These are phyloP conservation scores for Nasonia vitripennis DNA, from an alignment of 1,140 invertebrate genomes.

Conservation along the genomic window DNA sequence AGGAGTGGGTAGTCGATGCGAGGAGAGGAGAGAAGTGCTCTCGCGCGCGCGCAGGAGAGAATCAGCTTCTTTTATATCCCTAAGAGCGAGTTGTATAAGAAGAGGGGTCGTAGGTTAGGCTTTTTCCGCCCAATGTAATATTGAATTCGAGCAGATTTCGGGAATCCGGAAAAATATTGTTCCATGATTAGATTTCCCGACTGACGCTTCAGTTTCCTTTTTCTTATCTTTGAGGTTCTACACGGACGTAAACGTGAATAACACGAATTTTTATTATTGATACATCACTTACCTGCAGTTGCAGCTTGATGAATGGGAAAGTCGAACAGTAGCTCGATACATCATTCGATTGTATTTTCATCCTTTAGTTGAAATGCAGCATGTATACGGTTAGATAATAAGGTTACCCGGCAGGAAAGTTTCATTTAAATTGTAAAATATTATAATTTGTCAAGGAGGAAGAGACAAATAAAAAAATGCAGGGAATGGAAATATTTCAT, in stretches of 20 bases:
- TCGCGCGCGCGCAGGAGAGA: background rate
- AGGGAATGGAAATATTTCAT: conserved; percentile 15
- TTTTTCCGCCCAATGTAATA: conserved; percentile 37
- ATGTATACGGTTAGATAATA: background rate
- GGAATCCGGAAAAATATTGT: conserved; percentile 38
- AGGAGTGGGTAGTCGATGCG: background rate
- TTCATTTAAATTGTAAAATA: background rate
- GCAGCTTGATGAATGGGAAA: background rate
- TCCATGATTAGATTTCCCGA: background rate
- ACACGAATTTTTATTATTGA: too few species aligned
- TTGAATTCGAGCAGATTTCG: conserved; percentile 43
- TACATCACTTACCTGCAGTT: background rate
- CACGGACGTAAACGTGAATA: too few species aligned
- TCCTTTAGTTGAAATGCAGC: background rate
- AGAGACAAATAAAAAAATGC: background rate
- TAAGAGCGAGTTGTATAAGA: background rate
- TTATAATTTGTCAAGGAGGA: background rate
- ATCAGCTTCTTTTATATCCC: conserved; percentile 40
- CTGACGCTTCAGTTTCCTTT: background rate
- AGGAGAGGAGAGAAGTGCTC: background rate
- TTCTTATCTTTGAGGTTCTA: too few species aligned
- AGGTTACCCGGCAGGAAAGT: background rate
- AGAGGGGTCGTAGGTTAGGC: conserved; percentile 33
- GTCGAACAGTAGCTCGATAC: background rate
- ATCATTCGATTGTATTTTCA: background rate